phyloP scores from a whole-genome alignment of 2,113 vertebrate genomes.

The Hemiprocne comata region DNA sequence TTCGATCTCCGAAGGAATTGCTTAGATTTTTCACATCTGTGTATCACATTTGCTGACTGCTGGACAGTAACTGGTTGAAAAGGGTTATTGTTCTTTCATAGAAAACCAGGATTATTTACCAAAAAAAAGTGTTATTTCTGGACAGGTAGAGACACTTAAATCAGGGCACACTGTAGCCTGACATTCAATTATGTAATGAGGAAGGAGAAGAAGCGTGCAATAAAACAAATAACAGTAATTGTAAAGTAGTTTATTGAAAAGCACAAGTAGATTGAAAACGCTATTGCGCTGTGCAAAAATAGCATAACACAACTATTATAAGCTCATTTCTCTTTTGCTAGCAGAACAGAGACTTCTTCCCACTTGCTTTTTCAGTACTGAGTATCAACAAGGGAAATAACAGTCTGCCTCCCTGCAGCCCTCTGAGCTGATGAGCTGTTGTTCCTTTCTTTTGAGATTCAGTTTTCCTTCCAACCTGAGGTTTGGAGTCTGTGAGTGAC shows the following conservation, averaged over 20 bases:
- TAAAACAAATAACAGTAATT: slow-evolving; percentile 21
- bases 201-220: background rate
- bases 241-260: background rate
- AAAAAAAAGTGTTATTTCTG: slow-evolving; percentile 26
- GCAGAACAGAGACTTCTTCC: slow-evolving; percentile 13
- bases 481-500: background rate
- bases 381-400: slow-evolving; percentile 34
- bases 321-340: slow-evolving; percentile 1
- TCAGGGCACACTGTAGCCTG: background rate
- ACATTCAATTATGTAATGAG: slow-evolving; percentile 33
- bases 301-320: background rate
- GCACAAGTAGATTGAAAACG: background rate
- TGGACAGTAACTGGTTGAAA: background rate
- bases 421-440: slow-evolving; percentile 18
- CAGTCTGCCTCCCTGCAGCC: slow-evolving; percentile 21
- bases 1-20: background rate
- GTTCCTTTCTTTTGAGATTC: background rate
- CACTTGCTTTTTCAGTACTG: accelerated
- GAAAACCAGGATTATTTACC: background rate
- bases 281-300: background rate
- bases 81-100: background rate
- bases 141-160: slow-evolving; percentile 28
- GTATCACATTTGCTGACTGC: background rate
- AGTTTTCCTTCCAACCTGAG: background rate
- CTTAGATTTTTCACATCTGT: background rate